These are phyloP conservation scores for Callyntrura sp. DNA, from an alignment of 2,888 invertebrate genomes.

Conservation along the genomic window DNA sequence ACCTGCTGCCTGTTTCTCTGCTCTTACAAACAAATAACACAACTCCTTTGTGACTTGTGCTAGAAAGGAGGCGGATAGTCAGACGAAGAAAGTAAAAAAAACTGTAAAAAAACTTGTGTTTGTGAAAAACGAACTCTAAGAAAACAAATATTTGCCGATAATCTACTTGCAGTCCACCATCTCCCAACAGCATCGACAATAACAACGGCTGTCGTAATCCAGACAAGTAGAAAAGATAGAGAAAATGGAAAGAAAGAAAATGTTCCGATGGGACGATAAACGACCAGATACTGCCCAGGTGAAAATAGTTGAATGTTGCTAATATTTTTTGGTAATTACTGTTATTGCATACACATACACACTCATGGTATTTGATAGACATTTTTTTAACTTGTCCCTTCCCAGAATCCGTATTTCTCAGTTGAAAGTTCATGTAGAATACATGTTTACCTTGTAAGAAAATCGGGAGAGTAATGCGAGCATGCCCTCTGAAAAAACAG, in stretches of 20 bases:
- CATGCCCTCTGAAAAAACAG: not conserved
- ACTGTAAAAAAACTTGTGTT: not conserved
- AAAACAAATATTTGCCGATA: constrained; percentile 72
- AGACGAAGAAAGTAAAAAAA: not conserved
- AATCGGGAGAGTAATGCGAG: not conserved
- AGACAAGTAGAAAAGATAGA: not conserved
- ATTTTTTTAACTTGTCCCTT: not conserved
- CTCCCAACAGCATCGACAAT: not conserved
- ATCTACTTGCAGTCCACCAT: constrained; percentile 35
- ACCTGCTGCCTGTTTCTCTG: not conserved
- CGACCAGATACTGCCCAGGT: constrained; percentile 33
- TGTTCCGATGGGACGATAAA: constrained; percentile 49
- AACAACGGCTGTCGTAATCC: not conserved
- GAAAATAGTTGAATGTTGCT: not conserved
- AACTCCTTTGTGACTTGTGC: constrained; percentile 43
- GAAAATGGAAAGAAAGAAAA: not conserved
- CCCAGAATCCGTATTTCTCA: not conserved
- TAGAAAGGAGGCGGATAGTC: not conserved
- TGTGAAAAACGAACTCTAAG: constrained; percentile 25
- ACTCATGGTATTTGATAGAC: not conserved
- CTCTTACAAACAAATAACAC: constrained; percentile 40
- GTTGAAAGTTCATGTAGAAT: not conserved
- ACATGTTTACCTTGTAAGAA: not conserved
- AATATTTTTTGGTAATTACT: not conserved
- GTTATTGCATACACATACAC: constrained; percentile 39